Evolutionary conservation across 2,888 invertebrate genomes (phyloP), one percentile per base, ranked within the genome.

Genomic region (Tetragonula carbonaria): DNA sequence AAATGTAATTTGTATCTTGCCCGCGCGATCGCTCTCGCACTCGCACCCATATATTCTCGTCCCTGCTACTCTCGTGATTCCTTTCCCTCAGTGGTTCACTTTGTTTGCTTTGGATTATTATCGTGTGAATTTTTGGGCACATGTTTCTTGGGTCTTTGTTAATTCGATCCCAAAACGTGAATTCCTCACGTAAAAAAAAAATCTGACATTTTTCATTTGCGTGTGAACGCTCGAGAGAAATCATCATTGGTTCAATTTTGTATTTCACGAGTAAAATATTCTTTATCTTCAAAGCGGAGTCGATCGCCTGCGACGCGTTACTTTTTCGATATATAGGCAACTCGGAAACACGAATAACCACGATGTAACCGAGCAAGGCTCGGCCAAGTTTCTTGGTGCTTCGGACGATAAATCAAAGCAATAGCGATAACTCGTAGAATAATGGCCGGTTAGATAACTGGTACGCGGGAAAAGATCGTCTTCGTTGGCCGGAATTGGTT

Each of bases 1-100:
- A 92, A 93, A 94, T 93, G 93, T 93, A 93, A 94, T 94, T 94
- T 94, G 93, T 94, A 93, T 93, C 92, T 90, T 89, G 78, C 89
- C 74, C 85, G 86, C 86, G 85, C 89, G 81, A 86, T 82, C 84
- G 63, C 80, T 77, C 78, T 28, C 28, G 70, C 14, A 6, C 5
- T 59, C 14, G 55, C 75, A 72, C 66, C 18, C n/a, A 11, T 16
- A 21, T n/a, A 50, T 38, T 14, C 14, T 23, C 33, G 59, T 74
- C 38, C 59, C 59, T 8, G 50, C 33, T n/a, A 28, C 28, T 28
- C 28, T 28, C 55, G n/a, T 8, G 38, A 38, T 38, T 38, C 66
- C 71, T 70, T 75, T 53, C 38, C 63, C 50, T 68, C 55, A 0
- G 51, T 16, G 53, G 38, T 55, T 23, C 50, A 11, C 53, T 33